Conservation (phyloP, 92 coral and sea anemone genomes). For the Phenganax stokvisi region DNA sequence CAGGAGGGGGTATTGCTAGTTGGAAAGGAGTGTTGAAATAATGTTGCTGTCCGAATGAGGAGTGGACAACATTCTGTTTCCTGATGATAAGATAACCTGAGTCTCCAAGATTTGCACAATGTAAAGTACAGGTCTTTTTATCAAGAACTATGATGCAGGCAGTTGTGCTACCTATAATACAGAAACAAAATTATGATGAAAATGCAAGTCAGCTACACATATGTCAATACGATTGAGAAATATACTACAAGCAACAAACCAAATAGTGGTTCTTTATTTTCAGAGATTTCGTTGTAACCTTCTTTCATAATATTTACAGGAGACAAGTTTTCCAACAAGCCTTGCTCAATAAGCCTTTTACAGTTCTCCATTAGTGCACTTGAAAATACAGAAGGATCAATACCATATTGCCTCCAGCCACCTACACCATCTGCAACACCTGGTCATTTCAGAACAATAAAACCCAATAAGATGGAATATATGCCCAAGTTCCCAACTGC, state of each 20-base stretch:
- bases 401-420: slow-evolving; percentile 96
- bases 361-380: slow-evolving; percentile 87
- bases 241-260: slow-evolving; percentile 42
- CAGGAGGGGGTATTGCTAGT: slow-evolving; percentile 95
- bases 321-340: slow-evolving; percentile 64
- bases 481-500: too few relatives aligned
- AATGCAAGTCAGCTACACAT: not conserved
- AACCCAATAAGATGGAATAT: not conserved
- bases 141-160: slow-evolving; percentile 88
- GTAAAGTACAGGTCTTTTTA: slow-evolving; percentile 78
- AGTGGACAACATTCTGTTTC: slow-evolving; percentile 75
- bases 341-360: slow-evolving; percentile 67
- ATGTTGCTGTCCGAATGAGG: slow-evolving; percentile 86
- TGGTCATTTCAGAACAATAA: slow-evolving; percentile 5
- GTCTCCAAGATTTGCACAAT: slow-evolving; percentile 87
- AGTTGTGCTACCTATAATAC: slow-evolving; percentile 79
- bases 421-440: slow-evolving; percentile 99
- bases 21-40: slow-evolving; percentile 95
- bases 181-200: not conserved
- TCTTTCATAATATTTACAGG: slow-evolving; percentile 73
- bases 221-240: not conserved
- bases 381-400: slow-evolving; percentile 85
- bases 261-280: slow-evolving; percentile 86
- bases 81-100: slow-evolving; percentile 89
- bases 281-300: slow-evolving; percentile 74